Conservation (phyloP, 2,888 invertebrate species). For the Clostera curtula region DNA sequence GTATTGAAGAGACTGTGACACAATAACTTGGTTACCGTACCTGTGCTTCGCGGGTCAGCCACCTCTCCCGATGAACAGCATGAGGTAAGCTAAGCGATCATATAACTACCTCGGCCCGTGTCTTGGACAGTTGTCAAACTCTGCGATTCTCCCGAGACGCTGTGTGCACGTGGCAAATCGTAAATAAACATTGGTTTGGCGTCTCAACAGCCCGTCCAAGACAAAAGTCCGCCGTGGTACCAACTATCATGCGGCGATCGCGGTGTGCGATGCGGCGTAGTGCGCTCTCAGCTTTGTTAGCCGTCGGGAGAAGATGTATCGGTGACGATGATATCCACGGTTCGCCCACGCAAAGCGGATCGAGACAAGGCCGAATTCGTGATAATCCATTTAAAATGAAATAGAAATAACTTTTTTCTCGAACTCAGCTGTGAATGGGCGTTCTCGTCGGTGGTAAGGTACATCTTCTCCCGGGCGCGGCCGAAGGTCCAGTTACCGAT, state of each 20-base stretch:
- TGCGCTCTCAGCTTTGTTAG: conserved; percentile 53
- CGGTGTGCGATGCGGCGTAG: conserved; percentile 64
- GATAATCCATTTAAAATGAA: conserved; percentile 1
- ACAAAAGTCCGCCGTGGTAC: conserved; percentile 40
- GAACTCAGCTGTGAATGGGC: conserved; percentile 7
- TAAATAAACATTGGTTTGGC: neutral
- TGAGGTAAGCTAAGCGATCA: conserved; percentile 58
- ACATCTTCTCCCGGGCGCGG: conserved; percentile 47
- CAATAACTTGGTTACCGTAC: conserved; percentile 35
- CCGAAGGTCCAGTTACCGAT: conserved; percentile 80
- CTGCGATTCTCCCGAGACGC: neutral
- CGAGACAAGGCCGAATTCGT: conserved; percentile 1
- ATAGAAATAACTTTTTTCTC: conserved; percentile 2
- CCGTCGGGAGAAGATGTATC: conserved; percentile 51
- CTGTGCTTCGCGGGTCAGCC: conserved; percentile 30
- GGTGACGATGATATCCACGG: conserved; percentile 8
- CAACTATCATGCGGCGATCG: conserved; percentile 68
- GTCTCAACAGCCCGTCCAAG: conserved; percentile 14
- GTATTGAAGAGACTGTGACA: conserved; percentile 36
- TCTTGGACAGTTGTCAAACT: conserved; percentile 17
- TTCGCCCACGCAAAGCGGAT: conserved; percentile 4
- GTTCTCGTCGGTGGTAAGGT: conserved; percentile 11
- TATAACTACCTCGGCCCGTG: conserved; percentile 26
- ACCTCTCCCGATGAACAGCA: conserved; percentile 36
- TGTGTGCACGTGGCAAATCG: neutral